phyloP scores from a whole-genome alignment of 1,140 invertebrate genomes.

The Diuraphis noxia region DNA sequence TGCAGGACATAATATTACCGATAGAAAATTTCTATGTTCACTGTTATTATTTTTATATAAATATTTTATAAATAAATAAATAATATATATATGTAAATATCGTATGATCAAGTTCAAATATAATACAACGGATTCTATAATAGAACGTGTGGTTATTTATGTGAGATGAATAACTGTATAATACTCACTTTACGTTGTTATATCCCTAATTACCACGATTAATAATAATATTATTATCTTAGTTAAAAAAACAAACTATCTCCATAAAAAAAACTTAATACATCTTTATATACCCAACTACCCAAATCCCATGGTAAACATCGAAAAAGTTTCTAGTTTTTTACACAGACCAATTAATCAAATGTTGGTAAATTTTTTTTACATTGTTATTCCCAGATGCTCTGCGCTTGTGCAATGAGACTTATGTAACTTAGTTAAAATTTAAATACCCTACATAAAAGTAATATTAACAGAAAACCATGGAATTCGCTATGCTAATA shows the following conservation, averaged over 20 bases:
- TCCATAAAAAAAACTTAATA: constrained; percentile 20
- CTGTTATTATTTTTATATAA: not conserved
- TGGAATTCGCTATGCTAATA: not conserved
- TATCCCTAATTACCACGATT: not conserved
- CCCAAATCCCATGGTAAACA: not conserved
- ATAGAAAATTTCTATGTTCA: not conserved
- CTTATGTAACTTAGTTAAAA: not conserved
- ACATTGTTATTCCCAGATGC: not conserved
- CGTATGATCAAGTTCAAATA: not conserved
- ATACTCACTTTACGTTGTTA: not conserved
- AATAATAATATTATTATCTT: not conserved
- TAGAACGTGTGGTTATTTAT: not conserved
- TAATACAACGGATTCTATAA: not conserved
- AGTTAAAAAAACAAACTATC: not conserved
- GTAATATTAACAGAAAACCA: not conserved
- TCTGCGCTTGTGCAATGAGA: not conserved
- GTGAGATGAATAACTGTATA: not conserved
- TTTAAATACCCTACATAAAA: not conserved
- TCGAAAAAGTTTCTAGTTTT: constrained; percentile 11
- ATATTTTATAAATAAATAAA: too few species aligned
- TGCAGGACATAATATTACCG: not conserved
- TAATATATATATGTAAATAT: not conserved
- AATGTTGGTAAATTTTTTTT: not conserved
- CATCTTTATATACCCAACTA: not conserved
- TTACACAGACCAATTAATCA: not conserved